Evolutionary conservation across 2,797 vertebrate genomes (phyloP).

Genomic region (Dendrocincla fuliginosa): DNA sequence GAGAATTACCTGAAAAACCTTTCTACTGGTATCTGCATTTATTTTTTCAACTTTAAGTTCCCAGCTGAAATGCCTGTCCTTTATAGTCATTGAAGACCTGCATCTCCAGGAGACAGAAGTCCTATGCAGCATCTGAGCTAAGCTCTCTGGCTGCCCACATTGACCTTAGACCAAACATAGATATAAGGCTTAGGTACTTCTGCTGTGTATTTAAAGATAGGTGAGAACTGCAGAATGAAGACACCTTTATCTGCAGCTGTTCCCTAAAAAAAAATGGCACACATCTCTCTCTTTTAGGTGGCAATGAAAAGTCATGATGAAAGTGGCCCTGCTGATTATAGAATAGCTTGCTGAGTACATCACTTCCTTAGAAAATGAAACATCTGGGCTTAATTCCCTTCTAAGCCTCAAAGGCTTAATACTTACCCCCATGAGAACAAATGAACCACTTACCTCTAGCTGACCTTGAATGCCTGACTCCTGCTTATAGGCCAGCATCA

Average conservation of each 20-base stretch:
- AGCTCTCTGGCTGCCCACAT: background rate
- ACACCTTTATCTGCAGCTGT: background rate
- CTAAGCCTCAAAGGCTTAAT: constrained; percentile 18
- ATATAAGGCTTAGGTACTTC: background rate
- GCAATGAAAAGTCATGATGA: background rate
- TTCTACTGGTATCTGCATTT: background rate
- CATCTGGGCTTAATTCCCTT: constrained; percentile 27
- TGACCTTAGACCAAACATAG: background rate
- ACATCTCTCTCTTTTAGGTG: background rate
- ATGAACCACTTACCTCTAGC: background rate
- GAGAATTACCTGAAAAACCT: background rate
- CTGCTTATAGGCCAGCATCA: background rate
- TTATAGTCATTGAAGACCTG: background rate
- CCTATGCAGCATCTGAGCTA: background rate
- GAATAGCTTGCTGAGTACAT: background rate
- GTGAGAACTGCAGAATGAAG: background rate
- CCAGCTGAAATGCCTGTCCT: background rate
- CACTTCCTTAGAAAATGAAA: constrained; percentile 24
- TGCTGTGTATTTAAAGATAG: background rate
- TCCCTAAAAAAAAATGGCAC: background rate
- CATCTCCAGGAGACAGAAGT: background rate
- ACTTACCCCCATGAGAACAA: background rate
- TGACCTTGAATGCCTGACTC: constrained; percentile 23
- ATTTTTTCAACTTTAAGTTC: background rate
- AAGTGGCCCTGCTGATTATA: background rate